Base-by-base conservation (phyloP, 2,888 invertebrate species). In the Eilema griseolum region DNA sequence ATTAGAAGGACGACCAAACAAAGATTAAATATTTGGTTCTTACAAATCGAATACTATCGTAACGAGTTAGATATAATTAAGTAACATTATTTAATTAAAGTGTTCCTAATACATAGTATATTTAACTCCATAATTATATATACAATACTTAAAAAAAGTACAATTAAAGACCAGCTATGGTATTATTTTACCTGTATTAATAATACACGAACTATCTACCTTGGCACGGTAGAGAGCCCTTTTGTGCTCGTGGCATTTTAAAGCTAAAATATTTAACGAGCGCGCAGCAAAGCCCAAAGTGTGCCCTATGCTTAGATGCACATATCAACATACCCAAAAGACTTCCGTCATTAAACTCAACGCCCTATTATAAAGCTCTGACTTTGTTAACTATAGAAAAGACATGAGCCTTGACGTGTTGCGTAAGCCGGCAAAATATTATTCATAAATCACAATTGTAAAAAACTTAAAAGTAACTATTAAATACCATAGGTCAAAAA, bases 181-280 rank as follows among this genome's bases (percentile, higher is more conserved):
- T 37, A 12, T 37, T 37, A 71, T 74, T 78, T 78, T 67, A 26
- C 26, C 61, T 67, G 56, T 74, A 71, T 80, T 78, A 74, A 69
- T 78, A 74, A 72, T 71, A 80, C 72, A 74, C 70, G 37, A 66
- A 72, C 65, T 81, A 73, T 81, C 74, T 71, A 24, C 69, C 62
- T 67, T 73, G 71, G 73, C 73, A 71, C 67, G 71, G 61, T n/a
- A 73, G 69, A 77, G 67, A 70, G 75, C 69, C 62, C 69, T 73
- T 69, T 66, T 75, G 76, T 79, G 72, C 77, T 71, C 76, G 70
- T 75, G 74, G 65, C 77, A 72, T 84, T 84, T 82, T 85, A 82
- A 81, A 86, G 84, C 86, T 89, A 83, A 89, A 92, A 92, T 91
- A 92, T 92, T 92, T 91, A 93, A 92, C 90, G 89, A 92, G 89